A percentile compares a stretch with the other conserved stretches of the same genome.
Evolutionary conservation across 2,888 invertebrate species (phyloP).

Genomic region (Drosophila nigritarsus): DNA sequence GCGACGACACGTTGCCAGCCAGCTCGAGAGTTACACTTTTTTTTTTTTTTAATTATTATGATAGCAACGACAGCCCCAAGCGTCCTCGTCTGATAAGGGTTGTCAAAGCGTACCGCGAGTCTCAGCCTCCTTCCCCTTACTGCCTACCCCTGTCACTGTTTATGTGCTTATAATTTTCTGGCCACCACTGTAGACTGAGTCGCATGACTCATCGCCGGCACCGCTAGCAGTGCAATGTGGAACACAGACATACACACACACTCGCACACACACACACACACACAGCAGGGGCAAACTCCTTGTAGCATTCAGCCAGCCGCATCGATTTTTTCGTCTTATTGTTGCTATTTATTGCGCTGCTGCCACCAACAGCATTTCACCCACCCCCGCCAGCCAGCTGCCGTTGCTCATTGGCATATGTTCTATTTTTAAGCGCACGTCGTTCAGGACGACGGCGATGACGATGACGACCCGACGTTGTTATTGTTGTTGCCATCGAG

Average conservation of each 20-base stretch:
- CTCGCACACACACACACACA: slow-evolving; percentile 24
- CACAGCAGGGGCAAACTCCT: slow-evolving; percentile 49
- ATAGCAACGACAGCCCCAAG: slow-evolving; percentile 64
- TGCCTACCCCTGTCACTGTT: slow-evolving; percentile 28
- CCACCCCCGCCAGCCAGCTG: slow-evolving; percentile 63
- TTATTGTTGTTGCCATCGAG: slow-evolving; percentile 35
- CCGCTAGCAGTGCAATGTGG: slow-evolving; percentile 75
- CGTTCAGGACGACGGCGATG: slow-evolving; percentile 52
- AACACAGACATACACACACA: slow-evolving; percentile 50
- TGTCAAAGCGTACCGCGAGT: slow-evolving; percentile 20
- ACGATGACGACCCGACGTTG: background rate
- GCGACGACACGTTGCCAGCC: slow-evolving; percentile 27
- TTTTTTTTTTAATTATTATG: slow-evolving; percentile 50
- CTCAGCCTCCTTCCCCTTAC: background rate
- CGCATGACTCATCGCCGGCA: slow-evolving; percentile 77
- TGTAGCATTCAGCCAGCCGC: slow-evolving; percentile 71
- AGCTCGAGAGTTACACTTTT: slow-evolving; percentile 35
- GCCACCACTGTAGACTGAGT: slow-evolving; percentile 63
- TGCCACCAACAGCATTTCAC: slow-evolving; percentile 47
- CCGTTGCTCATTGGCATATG: slow-evolving; percentile 69
- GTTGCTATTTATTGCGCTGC: slow-evolving; percentile 76
- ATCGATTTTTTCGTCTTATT: slow-evolving; percentile 78
- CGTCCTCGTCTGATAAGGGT: slow-evolving; percentile 81
- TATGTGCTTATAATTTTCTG: slow-evolving; percentile 46
- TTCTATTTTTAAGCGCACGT: slow-evolving; percentile 71